Percentiles rank a stretch among this genome's conserved stretches.
Conservation (phyloP, 2,797 vertebrate species). For the Trichosurus vulpecula region DNA sequence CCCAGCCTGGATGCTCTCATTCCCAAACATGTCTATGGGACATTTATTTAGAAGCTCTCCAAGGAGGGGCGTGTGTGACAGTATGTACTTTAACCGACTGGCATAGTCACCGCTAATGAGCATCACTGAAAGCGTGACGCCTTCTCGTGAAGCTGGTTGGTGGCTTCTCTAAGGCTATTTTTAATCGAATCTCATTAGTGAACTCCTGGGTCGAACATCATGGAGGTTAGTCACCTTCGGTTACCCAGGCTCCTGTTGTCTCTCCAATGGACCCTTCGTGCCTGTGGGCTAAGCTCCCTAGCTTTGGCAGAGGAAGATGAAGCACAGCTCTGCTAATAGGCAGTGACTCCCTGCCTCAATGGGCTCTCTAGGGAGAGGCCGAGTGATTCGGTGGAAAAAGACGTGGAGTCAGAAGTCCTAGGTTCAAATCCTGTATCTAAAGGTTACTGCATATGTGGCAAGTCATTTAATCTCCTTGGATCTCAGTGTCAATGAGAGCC, state of each 20-base stretch:
- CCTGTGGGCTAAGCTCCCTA: not conserved
- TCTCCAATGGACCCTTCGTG: not conserved
- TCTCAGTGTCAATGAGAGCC: not conserved
- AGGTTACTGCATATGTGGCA: not conserved
- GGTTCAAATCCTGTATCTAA: not conserved
- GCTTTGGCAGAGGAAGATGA: slow-evolving; percentile 28
- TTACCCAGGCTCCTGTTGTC: not conserved
- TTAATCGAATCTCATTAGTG: not conserved
- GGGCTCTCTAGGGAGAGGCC: not conserved
- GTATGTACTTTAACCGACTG: not conserved
- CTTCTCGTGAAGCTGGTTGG: not conserved
- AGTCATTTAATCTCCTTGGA: not conserved
- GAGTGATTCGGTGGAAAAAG: not conserved
- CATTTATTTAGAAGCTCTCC: not conserved
- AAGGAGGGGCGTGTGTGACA: not conserved
- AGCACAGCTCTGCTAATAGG: not conserved
- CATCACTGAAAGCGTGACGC: not conserved
- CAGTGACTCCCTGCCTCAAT: not conserved
- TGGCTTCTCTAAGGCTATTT: not conserved
- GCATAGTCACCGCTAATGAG: not conserved
- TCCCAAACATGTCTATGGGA: not conserved
- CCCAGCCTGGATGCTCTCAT: not conserved
- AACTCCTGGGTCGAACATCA: not conserved
- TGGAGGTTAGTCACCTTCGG: not conserved
- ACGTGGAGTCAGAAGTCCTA: not conserved